Base-by-base conservation (phyloP, 2,113 vertebrate genomes). In the Pituophis catenifer region DNA sequence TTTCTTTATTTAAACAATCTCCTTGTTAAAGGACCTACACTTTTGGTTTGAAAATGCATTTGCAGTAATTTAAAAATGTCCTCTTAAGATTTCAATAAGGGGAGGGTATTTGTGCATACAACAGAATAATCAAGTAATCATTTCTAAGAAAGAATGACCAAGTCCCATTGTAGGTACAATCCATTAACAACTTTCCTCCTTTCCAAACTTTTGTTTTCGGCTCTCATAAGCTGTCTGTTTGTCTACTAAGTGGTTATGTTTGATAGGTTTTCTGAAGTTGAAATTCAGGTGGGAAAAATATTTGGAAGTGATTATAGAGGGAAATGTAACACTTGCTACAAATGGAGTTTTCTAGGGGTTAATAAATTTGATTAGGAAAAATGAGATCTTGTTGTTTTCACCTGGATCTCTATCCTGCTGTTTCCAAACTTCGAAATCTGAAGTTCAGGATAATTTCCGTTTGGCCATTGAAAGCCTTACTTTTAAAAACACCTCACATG, bases 31-130 rank as follows among this genome's bases (percentile, higher is more conserved):
- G 44, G 29, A 33, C 15, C 55, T 3, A 8, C 54, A 0, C 21
- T 29, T 91, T 8, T 17, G 70, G n/a, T 81, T 91, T 19, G 81
- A 92, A 92, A 91, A 38, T 91, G 90, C 50, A 89, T 26, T 65
- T 94, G 54, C 52, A 86, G 17, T 94, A 0, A 6, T 21, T 33
- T 65, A 88, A 44, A 24, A 81, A 44, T 81, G 33, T 17, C 3
- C 75, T 21, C 15, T 81, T 44, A 81, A 81, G 75, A 38, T 44
- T 81, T 81, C 17, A 81, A 21, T 81, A 44, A 81, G 75, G 17
- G 38, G 33, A 21, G 87, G 55, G 21, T 8, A 24, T 29, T 24
- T 81, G 15, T 52, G 44, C 58, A 57, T 55, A 13, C 12, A 85
- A 33, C n/a, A 91, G 21, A 91, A 81, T 70, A n/a, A 38, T 91